These are phyloP conservation scores for Danionella dracula DNA, from an alignment of 2,797 vertebrate species.

Conservation along the genomic window DNA sequence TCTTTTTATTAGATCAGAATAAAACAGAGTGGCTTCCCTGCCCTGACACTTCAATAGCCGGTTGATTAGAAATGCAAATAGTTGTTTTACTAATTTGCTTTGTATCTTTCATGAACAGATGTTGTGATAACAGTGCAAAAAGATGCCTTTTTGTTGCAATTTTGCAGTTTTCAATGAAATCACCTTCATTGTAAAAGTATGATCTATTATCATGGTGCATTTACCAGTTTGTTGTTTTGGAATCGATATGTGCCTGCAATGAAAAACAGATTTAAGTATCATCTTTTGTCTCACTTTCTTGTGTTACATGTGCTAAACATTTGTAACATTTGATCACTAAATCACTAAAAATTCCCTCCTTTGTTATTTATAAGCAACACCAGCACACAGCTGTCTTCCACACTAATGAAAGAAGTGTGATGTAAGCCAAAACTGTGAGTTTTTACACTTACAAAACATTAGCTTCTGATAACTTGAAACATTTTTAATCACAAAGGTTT, in stretches of 20 bases:
- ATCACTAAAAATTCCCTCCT: constrained; percentile 27
- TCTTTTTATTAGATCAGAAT: constrained; percentile 31
- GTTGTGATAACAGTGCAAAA: neutral
- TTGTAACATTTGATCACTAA: constrained; percentile 2
- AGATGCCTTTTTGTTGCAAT: neutral
- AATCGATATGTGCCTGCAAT: constrained; percentile 3
- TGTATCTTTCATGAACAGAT: constrained; percentile 6
- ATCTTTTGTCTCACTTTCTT: constrained; percentile 1
- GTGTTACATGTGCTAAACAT: constrained; percentile 20
- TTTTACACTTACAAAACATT: neutral
- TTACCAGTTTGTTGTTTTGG: constrained; percentile 20
- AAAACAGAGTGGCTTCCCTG: neutral
- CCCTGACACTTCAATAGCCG: constrained; percentile 18
- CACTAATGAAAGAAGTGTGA: neutral
- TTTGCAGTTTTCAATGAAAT: no score
- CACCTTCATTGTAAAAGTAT: no score
- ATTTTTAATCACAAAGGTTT: no score
- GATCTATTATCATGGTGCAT: neutral
- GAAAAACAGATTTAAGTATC: neutral
- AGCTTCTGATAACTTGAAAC: neutral
- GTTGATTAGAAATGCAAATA: constrained; percentile 6
- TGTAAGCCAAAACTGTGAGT: neutral
- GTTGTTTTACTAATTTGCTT: constrained; percentile 22
- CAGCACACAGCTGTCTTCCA: neutral
- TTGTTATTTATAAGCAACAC: constrained; percentile 11